Percentiles rank a stretch among this genome's conserved stretches.
Conservation (phyloP, 2,888 invertebrate genomes). For the Zygothrica quintamaculata region DNA sequence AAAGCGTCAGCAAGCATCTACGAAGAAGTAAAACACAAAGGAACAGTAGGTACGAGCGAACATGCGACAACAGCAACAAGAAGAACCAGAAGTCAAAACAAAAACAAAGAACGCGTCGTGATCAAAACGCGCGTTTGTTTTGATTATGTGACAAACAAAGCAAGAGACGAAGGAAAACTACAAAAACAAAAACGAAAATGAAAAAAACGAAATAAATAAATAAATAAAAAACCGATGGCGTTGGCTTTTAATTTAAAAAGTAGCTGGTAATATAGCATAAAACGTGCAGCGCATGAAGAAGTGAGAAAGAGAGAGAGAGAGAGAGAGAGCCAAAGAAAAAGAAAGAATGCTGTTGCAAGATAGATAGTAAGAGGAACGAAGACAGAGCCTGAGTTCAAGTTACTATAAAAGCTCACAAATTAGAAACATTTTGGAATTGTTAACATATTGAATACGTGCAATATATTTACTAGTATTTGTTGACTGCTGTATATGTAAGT, state of each 20-base stretch:
- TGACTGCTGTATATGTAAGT: too few relatives aligned
- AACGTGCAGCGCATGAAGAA: conserved; percentile 37
- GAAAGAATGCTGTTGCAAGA: conserved; percentile 3
- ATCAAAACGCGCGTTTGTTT: conserved; percentile 74
- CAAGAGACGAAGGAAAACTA: conserved; percentile 32
- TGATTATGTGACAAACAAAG: conserved; percentile 70
- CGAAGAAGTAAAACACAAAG: conserved; percentile 12
- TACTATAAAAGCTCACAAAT: too few relatives aligned
- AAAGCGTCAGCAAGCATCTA: conserved; percentile 32
- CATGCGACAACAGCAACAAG: conserved; percentile 26
- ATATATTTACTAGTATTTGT: too few relatives aligned
- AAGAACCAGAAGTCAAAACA: conserved; percentile 54
- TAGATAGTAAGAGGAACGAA: conserved; percentile 3
- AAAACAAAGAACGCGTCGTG: conserved; percentile 60
- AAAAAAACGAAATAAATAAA: conserved; percentile 31
- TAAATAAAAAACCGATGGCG: conserved; percentile 34
- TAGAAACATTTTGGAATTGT: too few relatives aligned
- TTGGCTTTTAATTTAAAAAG: conserved; percentile 68
- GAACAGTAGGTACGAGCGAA: too few relatives aligned
- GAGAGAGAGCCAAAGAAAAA: conserved; percentile 7
- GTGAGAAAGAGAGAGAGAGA: conserved; percentile 14
- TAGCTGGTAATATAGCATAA: conserved; percentile 54
- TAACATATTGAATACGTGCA: too few relatives aligned
- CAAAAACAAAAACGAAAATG: conserved; percentile 22
- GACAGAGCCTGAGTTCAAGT: too few relatives aligned